Evolutionary conservation across 2,888 invertebrate genomes (phyloP).

Genomic region (Spicauda simplicius): DNA sequence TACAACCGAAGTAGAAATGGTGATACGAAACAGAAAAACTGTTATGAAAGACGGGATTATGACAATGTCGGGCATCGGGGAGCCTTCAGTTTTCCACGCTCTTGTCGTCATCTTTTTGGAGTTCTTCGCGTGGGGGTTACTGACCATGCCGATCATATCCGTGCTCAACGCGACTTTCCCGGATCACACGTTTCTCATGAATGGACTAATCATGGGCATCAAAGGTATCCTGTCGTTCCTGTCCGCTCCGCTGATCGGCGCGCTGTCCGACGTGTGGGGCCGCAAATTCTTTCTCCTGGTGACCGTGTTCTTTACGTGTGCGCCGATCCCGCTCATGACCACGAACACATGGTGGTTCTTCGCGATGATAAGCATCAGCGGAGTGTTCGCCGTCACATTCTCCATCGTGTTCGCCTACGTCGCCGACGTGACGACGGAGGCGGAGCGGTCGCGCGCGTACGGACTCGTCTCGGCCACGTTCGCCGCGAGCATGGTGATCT

Average conservation of each 20-base stretch:
- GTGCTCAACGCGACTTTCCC: slow-evolving; percentile 99
- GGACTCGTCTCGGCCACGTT: slow-evolving; percentile 99
- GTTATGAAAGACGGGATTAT: slow-evolving; percentile 95
- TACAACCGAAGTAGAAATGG: slow-evolving; percentile 94
- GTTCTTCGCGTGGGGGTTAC: slow-evolving; percentile 99
- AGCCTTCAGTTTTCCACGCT: slow-evolving; percentile 99
- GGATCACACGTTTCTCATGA: slow-evolving; percentile 99
- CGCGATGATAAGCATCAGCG: slow-evolving; percentile 99
- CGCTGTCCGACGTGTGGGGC: slow-evolving; percentile 99
- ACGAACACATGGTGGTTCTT: slow-evolving; percentile 99
- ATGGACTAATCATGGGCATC: slow-evolving; percentile 99
- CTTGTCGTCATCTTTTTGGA: slow-evolving; percentile 99
- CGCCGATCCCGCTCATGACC: slow-evolving; percentile 99
- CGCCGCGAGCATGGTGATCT: slow-evolving; percentile 99
- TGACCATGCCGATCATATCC: slow-evolving; percentile 98
- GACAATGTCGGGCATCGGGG: slow-evolving; percentile 94
- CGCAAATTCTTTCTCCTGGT: slow-evolving; percentile 98
- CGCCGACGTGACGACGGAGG: slow-evolving; percentile 99
- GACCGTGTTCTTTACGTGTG: slow-evolving; percentile 99
- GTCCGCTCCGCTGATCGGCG: slow-evolving; percentile 98
- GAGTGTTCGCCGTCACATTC: slow-evolving; percentile 99
- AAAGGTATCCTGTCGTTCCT: slow-evolving; percentile 99
- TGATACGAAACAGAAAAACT: slow-evolving; percentile 93
- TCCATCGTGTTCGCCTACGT: slow-evolving; percentile 99
- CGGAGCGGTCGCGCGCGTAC: slow-evolving; percentile 97